Percentiles rank a stretch among this genome's conserved stretches.
phyloP scores from a whole-genome alignment of 2,113 vertebrate species.

The Phylloscopus whistleri region DNA sequence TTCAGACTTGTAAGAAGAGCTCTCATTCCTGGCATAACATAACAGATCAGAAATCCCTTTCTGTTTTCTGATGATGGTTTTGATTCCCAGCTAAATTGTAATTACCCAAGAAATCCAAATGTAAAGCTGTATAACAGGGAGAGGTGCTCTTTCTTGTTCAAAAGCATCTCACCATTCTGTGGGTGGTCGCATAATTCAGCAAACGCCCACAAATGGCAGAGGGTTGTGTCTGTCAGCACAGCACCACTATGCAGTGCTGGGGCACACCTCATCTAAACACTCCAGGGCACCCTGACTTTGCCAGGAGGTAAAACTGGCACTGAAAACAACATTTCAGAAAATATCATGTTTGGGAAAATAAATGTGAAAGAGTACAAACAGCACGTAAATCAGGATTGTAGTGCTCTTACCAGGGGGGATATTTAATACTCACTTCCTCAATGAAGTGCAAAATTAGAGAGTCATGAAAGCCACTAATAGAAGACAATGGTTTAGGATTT shows the following conservation, averaged over 20 bases:
- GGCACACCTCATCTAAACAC: not conserved
- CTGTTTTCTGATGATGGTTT: slow-evolving; percentile 44
- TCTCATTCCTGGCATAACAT: not conserved
- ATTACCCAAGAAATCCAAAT: slow-evolving; percentile 42
- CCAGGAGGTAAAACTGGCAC: not conserved
- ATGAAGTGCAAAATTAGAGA: not conserved
- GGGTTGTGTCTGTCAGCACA: not conserved
- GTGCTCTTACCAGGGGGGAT: not conserved
- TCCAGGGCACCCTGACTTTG: not conserved
- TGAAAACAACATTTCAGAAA: not conserved
- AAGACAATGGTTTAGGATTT: not conserved
- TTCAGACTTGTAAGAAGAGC: not conserved
- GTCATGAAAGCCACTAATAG: not conserved
- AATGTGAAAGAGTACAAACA: not conserved
- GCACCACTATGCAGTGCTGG: fast-evolving
- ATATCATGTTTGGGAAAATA: not conserved
- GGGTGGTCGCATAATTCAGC: not conserved
- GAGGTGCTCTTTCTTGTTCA: slow-evolving; percentile 28
- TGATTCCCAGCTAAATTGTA: slow-evolving; percentile 23
- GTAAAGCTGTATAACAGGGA: slow-evolving; percentile 7
- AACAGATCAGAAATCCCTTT: slow-evolving; percentile 25
- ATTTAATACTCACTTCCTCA: not conserved
- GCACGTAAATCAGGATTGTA: not conserved
- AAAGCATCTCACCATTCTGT: slow-evolving; percentile 15
- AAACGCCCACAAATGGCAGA: not conserved